Base-by-base conservation (phyloP, 1,140 invertebrate genomes). In the Anthonomus grandis region DNA sequence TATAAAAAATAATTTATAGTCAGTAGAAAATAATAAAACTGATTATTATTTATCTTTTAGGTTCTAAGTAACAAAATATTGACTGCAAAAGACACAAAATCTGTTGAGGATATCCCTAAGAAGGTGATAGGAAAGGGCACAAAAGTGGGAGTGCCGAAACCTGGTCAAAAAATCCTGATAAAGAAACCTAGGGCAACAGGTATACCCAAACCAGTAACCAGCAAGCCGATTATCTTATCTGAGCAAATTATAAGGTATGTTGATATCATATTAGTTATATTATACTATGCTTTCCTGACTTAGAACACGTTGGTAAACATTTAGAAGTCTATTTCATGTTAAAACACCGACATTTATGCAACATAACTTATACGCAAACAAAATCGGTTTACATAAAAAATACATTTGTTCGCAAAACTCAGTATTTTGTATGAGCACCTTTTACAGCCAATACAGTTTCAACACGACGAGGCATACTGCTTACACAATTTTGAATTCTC, bases 161-260 rank as follows among this genome's bases (percentile, higher is more conserved):
- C 48, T 13, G 55, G 55, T 3, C 57, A 46, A 39, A 52, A 53
- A 23, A 52, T 59, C 21, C 13, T 59, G 5, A 59, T 59, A 22
- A 5, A 31, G 8, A 59, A 52, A 50, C 4, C 52, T 10, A 27
- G n/a, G 10, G 22, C 22, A 12, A 24, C 15, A 5, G 24, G 23
- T 22, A 9, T 19, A n/a, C 22, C 27, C 13, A 62, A 45, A 24
- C 15, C 47, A n/a, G 18, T 12, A 12, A 50, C 37, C 6, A 55
- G 22, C 24, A 71, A 72, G 63, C 62, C 70, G 9, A 67, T 68
- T 21, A 73, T 74, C 27, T 55, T 73, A 23, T 72, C 72, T 0
- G 70, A 74, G 39, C 66, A 70, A 41, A 65, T 74, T 22, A 71
- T 74, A n/a, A 59, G 49, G 49, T 50, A 48, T 31, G 34, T 49